Base-by-base conservation (phyloP, 2,797 vertebrate genomes). In the Bradypodion ventrale region DNA sequence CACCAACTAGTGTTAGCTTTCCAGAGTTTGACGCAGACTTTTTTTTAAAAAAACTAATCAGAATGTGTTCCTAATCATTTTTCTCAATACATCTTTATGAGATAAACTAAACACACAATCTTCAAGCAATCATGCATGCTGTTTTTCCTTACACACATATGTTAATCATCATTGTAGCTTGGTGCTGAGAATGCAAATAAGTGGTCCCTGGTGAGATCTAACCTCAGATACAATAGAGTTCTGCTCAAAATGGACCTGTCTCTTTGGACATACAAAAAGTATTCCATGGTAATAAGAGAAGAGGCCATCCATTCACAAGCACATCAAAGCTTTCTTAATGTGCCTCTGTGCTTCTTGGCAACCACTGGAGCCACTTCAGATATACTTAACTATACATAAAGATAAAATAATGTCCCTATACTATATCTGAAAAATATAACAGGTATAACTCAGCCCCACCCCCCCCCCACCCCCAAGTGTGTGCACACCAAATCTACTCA, bases 311-410 rank as follows among this genome's bases (percentile, higher is more conserved):
- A 60, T 2, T 70, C 37, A 29, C n/a, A 65, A 42, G 59, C 32
- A 82, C n/a, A 73, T 63, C 42, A 73, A 56, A 85, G 21, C 19
- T 44, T 84, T 84, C 9, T 29, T 63, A 59, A 37, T n/a, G 16
- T n/a, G 7, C 13, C 60, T 9, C 6, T n/a, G 7, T 63, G n/a
- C 49, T 25, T 68, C 29, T 59, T 68, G 75, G 15, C n/a, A 29
- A 68, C 2, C 60, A 44, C 19, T 75, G 37, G 23, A 49, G 52
- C 56, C 23, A 72, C 10, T 37, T n/a, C 19, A 68, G 76, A 69
- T 42, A 69, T 4, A 40, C 29, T 35, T 56, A 16, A 44, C 63
- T 77, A 25, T 69, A 42, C 40, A 63, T 49, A 72, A 49, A 73
- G 4, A 73, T 73, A 49, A 63, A 27, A 32, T 52, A 37, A n/a